phyloP scores from a whole-genome alignment of 1,140 invertebrate genomes.

The Aphelenchoides besseyi region DNA sequence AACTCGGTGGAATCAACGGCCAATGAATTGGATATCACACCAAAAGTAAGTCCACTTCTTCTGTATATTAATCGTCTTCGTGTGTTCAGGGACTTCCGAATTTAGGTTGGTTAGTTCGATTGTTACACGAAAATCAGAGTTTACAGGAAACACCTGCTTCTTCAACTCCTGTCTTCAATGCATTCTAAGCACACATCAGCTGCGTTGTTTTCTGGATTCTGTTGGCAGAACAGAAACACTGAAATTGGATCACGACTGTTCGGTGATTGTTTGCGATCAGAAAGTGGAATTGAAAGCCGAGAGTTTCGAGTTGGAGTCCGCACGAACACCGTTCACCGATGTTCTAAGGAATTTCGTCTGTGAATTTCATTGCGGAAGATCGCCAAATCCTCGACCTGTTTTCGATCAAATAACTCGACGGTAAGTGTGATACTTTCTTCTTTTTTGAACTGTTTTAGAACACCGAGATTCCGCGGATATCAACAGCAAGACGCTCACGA shows the following conservation, averaged over 20 bases:
- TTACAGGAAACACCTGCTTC: conserved; percentile 94
- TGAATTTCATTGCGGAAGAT: conserved; percentile 41
- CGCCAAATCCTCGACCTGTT: conserved; percentile 39
- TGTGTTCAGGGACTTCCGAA: no score
- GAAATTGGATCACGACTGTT: conserved; percentile 70
- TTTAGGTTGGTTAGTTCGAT: no score
- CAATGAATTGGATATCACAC: no score
- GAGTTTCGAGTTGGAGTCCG: conserved; percentile 18
- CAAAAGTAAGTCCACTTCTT: no score
- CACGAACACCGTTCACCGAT: conserved; percentile 28
- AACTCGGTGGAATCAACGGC: no score
- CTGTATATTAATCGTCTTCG: no score
- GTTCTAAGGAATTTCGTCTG: conserved; percentile 35
- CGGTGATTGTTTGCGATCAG: conserved; percentile 69
- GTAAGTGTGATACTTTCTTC: conserved; percentile 23
- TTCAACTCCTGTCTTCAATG: conserved; percentile 88
- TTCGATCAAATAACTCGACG: conserved; percentile 44
- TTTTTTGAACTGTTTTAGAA: conserved; percentile 55
- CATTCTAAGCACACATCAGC: conserved; percentile 41
- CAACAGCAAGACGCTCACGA: conserved; percentile 96
- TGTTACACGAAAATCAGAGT: no score
- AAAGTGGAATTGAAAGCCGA: conserved; percentile 58
- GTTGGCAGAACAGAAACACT: conserved; percentile 80
- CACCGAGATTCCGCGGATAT: conserved; percentile 81
- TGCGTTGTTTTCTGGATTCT: conserved; percentile 65